phyloP scores from a whole-genome alignment of 2,797 vertebrate species.

The Kryptopterus vitreolus region DNA sequence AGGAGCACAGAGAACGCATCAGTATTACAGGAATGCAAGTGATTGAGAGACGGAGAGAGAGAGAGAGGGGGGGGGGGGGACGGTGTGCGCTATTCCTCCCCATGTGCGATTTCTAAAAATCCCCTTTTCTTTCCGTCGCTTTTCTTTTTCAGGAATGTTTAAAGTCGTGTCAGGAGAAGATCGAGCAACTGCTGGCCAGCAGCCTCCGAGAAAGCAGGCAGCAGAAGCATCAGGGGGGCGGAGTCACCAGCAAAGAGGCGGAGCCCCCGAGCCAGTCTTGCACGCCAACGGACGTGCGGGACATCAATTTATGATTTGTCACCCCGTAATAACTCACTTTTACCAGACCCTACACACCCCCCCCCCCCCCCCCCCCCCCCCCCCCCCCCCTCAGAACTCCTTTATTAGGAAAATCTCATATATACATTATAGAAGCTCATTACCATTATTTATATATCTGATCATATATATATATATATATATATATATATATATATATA shows the following conservation, averaged over 20 bases:
- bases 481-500: background rate
- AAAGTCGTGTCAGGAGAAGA: constrained; percentile 96
- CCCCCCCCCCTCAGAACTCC: background rate
- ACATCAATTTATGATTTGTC: constrained; percentile 89
- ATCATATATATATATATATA: background rate
- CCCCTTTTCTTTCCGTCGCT: background rate
- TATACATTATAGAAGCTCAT: no score
- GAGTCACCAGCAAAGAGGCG: constrained; percentile 78
- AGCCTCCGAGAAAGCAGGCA: constrained; percentile 77
- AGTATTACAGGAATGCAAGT: background rate
- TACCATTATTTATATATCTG: background rate
- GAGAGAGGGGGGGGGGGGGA: no score
- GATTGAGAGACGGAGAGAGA: background rate
- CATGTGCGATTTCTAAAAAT: background rate
- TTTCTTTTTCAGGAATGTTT: constrained; percentile 82
- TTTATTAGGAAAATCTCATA: background rate
- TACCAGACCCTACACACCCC: no score
- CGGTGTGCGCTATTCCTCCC: background rate
- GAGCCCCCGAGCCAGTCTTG: constrained; percentile 91
- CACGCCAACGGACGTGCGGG: constrained; percentile 94
- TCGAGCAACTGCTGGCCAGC: constrained; percentile 86
- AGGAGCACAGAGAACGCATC: constrained; percentile 38
- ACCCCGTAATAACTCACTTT: no score
- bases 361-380: no score
- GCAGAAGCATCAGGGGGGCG: constrained; percentile 57